A percentile compares a stretch with the other conserved stretches of the same genome.
Conservation (phyloP, 2,113 vertebrate species). For the Clinocottus analis region DNA sequence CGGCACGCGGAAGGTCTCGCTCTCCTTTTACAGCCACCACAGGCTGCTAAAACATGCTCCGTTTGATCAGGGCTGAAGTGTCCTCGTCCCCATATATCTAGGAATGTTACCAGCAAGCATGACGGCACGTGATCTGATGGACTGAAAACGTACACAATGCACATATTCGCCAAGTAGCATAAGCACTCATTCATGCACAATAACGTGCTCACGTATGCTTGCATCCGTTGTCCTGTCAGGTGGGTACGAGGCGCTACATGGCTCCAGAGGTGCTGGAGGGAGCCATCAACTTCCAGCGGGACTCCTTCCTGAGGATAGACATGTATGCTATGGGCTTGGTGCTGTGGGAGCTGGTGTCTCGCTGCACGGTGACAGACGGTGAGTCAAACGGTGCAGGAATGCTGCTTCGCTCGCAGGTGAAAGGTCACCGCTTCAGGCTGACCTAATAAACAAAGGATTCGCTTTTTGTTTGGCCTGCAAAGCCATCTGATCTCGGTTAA, state of each 20-base stretch:
- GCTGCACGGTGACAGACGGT: constrained; percentile 93
- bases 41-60: background rate
- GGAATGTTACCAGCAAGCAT: background rate
- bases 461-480: constrained; percentile 33
- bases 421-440: constrained; percentile 55
- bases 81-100: background rate
- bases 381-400: constrained; percentile 68
- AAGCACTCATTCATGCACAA: background rate
- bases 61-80: background rate
- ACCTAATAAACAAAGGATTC: constrained; percentile 47
- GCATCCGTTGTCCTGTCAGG: constrained; percentile 77
- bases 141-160: background rate
- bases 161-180: background rate
- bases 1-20: background rate
- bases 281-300: constrained; percentile 98
- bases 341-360: constrained; percentile 95
- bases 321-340: constrained; percentile 98
- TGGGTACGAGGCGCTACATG: constrained; percentile 98
- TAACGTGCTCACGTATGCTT: background rate
- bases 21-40: background rate
- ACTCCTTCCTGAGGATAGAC: constrained; percentile 97
- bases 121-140: background rate
- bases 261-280: constrained; percentile 98
- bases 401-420: constrained; percentile 27
- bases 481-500: constrained; percentile 16